Evolutionary conservation across 2,797 vertebrate genomes (phyloP).

Genomic region (Ambastaia sidthimunki): DNA sequence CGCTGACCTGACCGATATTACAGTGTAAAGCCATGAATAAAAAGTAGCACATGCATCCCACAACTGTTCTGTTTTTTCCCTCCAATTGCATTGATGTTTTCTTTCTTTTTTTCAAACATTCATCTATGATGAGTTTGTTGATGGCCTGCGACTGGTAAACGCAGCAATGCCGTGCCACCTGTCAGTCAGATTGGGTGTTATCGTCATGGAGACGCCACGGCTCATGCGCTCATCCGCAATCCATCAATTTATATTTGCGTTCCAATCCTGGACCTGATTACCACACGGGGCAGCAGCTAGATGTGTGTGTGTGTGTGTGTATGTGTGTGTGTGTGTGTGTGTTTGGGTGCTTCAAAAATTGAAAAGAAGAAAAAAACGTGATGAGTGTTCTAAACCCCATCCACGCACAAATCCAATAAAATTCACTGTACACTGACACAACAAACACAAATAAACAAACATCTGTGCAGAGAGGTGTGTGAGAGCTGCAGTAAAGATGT

Average conservation of each 20-base stretch:
- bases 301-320: not conserved
- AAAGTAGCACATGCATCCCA: slow-evolving; percentile 61
- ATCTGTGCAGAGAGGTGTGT: not conserved
- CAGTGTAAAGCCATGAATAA: slow-evolving; percentile 68
- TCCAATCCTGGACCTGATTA: slow-evolving; percentile 43
- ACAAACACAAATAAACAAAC: slow-evolving; percentile 30
- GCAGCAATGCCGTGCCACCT: slow-evolving; percentile 47
- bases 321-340: not conserved
- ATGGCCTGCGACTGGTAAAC: slow-evolving; percentile 52
- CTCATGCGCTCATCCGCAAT: slow-evolving; percentile 33
- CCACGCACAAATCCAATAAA: slow-evolving; percentile 15
- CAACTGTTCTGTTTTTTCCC: slow-evolving; percentile 25
- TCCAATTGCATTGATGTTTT: slow-evolving; percentile 47
- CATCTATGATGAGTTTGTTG: slow-evolving; percentile 51
- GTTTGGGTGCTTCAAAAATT: slow-evolving; percentile 17
- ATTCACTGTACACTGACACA: slow-evolving; percentile 20
- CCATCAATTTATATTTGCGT: slow-evolving; percentile 49
- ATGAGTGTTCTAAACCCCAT: slow-evolving; percentile 5
- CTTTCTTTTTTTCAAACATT: slow-evolving; percentile 59
- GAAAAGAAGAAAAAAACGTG: not conserved
- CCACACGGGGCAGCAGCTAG: not conserved
- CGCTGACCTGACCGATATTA: slow-evolving; percentile 55
- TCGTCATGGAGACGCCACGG: slow-evolving; percentile 46
- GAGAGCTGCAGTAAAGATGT: not conserved
- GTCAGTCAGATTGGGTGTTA: slow-evolving; percentile 55